Evolutionary conservation across 2,888 invertebrate genomes (phyloP).

Genomic region (Adineta ricciae): DNA sequence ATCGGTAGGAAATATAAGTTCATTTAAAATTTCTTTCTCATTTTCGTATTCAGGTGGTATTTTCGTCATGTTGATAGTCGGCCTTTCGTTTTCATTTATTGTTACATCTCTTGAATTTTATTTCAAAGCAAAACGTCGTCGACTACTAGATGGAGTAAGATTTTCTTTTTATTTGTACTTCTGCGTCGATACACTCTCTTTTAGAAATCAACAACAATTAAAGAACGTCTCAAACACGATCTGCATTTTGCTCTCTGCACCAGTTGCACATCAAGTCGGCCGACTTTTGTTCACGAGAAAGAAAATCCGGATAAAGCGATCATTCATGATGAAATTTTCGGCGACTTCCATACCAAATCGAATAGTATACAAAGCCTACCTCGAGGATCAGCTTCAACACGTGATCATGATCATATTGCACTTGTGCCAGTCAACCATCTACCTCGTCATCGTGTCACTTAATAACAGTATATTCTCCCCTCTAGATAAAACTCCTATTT

Average conservation of each 20-base stretch:
- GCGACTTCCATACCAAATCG: background rate
- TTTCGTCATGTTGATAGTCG: slow-evolving; percentile 92
- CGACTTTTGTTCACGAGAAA: background rate
- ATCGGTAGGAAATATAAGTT: background rate
- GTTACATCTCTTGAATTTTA: slow-evolving; percentile 90
- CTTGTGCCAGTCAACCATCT: background rate
- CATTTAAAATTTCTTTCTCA: too few species aligned
- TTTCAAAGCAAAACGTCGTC: slow-evolving; percentile 57
- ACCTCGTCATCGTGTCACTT: background rate
- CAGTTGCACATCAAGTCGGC: background rate
- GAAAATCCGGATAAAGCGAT: background rate
- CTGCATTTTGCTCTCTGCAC: background rate
- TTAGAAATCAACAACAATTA: background rate
- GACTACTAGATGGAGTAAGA: background rate
- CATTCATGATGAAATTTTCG: background rate
- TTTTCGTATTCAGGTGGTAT: slow-evolving; percentile 63
- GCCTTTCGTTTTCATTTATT: slow-evolving; percentile 74
- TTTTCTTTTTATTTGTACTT: background rate
- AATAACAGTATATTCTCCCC: background rate
- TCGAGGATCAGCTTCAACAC: background rate
- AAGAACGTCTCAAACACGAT: background rate
- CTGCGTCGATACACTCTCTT: background rate
- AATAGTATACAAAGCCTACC: background rate
- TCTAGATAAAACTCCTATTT: background rate
- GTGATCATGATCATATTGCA: background rate